These are phyloP conservation scores for Scylla paramamosain DNA, from an alignment of 1,140 invertebrate genomes.

Conservation along the genomic window DNA sequence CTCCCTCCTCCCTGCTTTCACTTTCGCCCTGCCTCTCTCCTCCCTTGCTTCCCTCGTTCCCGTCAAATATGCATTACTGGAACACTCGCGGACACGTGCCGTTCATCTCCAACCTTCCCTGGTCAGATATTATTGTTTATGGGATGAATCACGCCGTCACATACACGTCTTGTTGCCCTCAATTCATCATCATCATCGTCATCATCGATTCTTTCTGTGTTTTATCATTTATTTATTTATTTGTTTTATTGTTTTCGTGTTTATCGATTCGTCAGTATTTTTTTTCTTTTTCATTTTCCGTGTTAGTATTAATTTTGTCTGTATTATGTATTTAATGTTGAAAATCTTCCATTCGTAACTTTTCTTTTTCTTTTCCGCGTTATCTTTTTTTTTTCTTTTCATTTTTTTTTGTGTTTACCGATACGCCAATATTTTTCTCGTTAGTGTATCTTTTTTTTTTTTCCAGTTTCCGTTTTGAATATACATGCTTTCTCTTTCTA, in stretches of 20 bases:
- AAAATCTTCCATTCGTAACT: background rate
- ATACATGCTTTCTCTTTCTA: too few species aligned
- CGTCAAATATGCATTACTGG: background rate
- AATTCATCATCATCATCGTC: background rate
- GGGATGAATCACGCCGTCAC: background rate
- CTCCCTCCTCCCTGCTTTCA: background rate
- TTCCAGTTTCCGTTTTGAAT: too few species aligned
- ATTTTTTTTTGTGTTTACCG: too few species aligned
- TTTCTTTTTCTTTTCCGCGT: background rate
- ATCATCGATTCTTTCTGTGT: background rate
- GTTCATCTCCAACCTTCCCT: background rate
- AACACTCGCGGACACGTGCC: background rate
- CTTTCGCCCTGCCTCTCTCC: background rate
- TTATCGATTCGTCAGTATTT: too few species aligned
- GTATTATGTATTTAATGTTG: background rate
- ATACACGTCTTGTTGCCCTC: background rate
- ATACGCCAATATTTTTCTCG: background rate
- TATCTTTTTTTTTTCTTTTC: background rate
- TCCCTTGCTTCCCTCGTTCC: conserved; percentile 14
- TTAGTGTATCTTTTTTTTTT: background rate
- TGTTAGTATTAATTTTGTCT: too few species aligned
- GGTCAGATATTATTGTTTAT: conserved; percentile 32
- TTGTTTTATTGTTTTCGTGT: background rate
- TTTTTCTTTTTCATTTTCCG: too few species aligned
- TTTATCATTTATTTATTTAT: background rate